phyloP scores from a whole-genome alignment of 2,888 invertebrate genomes.

The Drosophila mayaguana region DNA sequence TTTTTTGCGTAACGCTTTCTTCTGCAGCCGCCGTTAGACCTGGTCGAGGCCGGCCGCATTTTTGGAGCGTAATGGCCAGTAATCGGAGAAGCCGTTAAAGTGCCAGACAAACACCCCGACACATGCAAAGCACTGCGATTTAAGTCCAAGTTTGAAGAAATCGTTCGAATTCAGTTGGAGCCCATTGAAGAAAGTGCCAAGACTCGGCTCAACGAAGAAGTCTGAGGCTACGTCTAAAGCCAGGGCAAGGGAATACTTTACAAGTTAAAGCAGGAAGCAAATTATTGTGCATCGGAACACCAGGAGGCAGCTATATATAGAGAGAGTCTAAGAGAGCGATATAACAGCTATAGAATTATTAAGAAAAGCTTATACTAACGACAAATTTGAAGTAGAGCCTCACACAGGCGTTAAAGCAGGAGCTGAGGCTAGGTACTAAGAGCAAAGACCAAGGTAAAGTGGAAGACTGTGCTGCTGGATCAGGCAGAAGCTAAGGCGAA shows the following conservation, averaged over 20 bases:
- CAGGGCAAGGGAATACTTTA: no score
- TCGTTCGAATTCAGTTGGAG: neutral
- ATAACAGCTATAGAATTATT: neutral
- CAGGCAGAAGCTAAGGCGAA: neutral
- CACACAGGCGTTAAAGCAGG: neutral
- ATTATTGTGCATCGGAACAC: neutral
- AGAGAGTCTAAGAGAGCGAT: neutral
- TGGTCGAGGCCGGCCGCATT: conserved; percentile 54
- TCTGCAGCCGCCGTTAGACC: conserved; percentile 46
- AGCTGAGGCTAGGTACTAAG: neutral
- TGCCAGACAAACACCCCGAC: neutral
- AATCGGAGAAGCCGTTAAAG: conserved; percentile 27
- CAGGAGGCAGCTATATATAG: no score
- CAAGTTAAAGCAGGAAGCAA: no score
- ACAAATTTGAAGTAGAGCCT: neutral
- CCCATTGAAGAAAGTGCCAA: no score
- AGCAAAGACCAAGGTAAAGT: neutral
- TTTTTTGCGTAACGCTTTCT: conserved; percentile 66
- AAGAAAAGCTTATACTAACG: neutral
- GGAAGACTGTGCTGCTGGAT: no score
- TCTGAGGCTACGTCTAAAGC: no score
- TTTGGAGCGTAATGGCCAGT: conserved; percentile 60
- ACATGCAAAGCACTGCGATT: neutral
- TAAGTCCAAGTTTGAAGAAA: neutral
- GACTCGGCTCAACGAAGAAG: neutral